These are phyloP conservation scores for Willisornis vidua DNA, from an alignment of 2,113 vertebrate species.

Conservation along the genomic window DNA sequence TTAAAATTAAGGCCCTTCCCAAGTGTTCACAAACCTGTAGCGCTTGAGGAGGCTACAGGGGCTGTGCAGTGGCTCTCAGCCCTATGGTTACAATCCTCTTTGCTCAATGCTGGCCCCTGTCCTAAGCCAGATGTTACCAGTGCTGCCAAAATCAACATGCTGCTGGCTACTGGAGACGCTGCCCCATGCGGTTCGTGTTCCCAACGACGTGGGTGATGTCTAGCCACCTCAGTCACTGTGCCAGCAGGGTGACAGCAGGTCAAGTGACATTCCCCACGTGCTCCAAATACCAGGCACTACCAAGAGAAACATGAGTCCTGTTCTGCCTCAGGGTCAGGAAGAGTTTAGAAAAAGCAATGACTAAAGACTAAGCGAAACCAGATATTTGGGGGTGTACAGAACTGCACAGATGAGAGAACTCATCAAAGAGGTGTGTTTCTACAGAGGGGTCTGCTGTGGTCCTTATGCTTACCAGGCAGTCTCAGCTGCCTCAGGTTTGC, in stretches of 20 bases:
- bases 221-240: neutral
- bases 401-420: neutral
- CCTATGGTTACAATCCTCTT: accelerated
- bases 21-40: neutral
- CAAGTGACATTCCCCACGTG: neutral
- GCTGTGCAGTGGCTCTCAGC: neutral
- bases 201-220: neutral
- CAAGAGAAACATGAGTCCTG: neutral
- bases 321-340: neutral
- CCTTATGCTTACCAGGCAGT: neutral
- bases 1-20: neutral
- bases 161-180: neutral
- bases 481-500: neutral
- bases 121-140: neutral
- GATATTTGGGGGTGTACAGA: neutral
- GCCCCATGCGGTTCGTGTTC: neutral
- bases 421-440: neutral
- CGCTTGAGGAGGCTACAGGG: neutral
- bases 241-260: neutral
- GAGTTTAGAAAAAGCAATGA: neutral
- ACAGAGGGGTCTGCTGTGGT: neutral
- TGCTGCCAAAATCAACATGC: neutral
- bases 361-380: neutral
- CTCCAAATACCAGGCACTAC: neutral
- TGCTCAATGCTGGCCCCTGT: neutral